Percentiles rank a stretch among this genome's conserved stretches.
phyloP scores from a whole-genome alignment of 2,888 invertebrate genomes.

The Hemicrepidius hirtus region DNA sequence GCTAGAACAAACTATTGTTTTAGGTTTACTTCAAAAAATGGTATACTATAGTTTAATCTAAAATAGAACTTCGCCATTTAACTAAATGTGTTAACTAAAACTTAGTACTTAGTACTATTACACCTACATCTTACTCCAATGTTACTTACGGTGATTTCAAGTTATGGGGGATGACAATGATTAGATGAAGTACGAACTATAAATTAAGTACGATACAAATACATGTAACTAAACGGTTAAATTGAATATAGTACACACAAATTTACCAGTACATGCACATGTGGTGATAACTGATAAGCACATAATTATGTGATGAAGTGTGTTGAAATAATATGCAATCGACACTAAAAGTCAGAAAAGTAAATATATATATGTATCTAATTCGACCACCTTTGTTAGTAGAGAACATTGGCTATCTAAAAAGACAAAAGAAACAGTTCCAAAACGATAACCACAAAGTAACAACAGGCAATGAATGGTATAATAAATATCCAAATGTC shows the following conservation, averaged over 20 bases:
- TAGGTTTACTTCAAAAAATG: background rate
- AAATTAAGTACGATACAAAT: background rate
- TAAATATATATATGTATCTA: conserved; percentile 33
- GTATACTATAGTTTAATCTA: background rate
- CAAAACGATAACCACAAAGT: conserved; percentile 52
- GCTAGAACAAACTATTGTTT: no score
- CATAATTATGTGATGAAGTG: conserved; percentile 38
- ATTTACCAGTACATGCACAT: conserved; percentile 44
- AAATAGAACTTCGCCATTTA: conserved; percentile 10
- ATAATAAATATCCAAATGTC: conserved; percentile 54
- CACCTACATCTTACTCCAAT: conserved; percentile 9
- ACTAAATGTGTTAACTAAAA: conserved; percentile 1
- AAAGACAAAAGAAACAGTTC: conserved; percentile 51
- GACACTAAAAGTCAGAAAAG: conserved; percentile 47
- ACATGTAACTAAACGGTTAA: conserved; percentile 22
- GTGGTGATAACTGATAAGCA: conserved; percentile 44
- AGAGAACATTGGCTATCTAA: conserved; percentile 47
- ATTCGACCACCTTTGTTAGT: conserved; percentile 48
- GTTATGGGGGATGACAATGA: conserved; percentile 1
- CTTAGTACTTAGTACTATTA: background rate
- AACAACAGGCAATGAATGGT: conserved; percentile 52
- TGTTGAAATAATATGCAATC: conserved; percentile 44
- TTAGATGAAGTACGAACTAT: background rate
- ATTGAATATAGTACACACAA: conserved; percentile 14
- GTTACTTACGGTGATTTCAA: background rate